Base-by-base conservation (phyloP, 1,140 invertebrate species). In the Trachelipus rathkii region DNA sequence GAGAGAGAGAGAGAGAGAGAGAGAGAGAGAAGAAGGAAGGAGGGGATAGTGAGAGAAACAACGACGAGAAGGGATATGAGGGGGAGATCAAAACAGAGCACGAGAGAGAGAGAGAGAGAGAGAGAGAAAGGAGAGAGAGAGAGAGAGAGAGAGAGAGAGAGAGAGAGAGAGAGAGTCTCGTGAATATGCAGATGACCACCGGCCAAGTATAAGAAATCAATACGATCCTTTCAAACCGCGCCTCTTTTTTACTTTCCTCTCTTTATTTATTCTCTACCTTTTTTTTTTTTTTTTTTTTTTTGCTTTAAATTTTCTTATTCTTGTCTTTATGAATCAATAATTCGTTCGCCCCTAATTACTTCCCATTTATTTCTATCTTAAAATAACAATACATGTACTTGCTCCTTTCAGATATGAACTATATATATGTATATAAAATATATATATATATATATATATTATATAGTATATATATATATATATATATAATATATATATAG, bases 381-480 rank as follows among this genome's bases (percentile, higher is more conserved):
- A 60, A 60, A 60, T 60, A 60, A 60, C 50, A 60, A 60, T 60
- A 60, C 50, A 13, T 19, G 50, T 19, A 19, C 33, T n/a, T 33
- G 33, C 33, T 60, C 11, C 50, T 19, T 19, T 15, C 19, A 60
- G 50, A 60, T 13, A 15, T 19, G 11, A 15, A 2, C 19, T 60
- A 60, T 60, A 60, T 60, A 60, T 60, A 60, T 60, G 8, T 60
- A 60, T 60, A 60, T 60, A 60, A 4, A 4, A 60, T 60, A 60
- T 60, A 60, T 60, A 60, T 60, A 60, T 60, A 60, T 60, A 60
- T 60, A 60, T 60, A 60, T 60, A 60, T 60, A 60, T 60, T 60
- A 60, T 60, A 60, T 60, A 60, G 9, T 15, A 60, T 15, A 19
- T 13, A 60, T 60, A 19, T 60, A 60, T 60, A 15, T 60, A 60